Percentiles rank a stretch among this genome's conserved stretches.
phyloP scores from a whole-genome alignment of 2,888 invertebrate genomes.

The Perizoma flavofasciatum region DNA sequence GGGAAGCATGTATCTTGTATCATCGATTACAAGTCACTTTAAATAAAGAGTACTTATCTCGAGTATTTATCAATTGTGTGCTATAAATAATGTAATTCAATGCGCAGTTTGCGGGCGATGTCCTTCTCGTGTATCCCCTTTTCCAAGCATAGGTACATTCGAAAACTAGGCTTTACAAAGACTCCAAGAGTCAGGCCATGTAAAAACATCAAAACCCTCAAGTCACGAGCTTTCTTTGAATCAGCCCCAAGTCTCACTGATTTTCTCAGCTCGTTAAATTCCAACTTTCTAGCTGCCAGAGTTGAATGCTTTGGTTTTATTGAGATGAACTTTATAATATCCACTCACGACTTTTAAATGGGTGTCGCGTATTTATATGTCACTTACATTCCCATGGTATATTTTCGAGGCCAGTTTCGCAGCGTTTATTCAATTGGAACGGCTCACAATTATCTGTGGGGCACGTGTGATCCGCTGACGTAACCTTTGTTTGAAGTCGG shows the following conservation, averaged over 20 bases:
- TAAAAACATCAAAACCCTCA: too few relatives aligned
- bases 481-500: constrained; percentile 1
- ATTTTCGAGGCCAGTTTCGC: constrained; percentile 24
- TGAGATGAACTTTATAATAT: background rate
- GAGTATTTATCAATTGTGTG: constrained; percentile 3
- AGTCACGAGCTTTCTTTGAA: too few relatives aligned
- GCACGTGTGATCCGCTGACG: constrained; percentile 29
- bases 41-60: background rate
- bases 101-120: background rate
- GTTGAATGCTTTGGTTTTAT: constrained; percentile 3
- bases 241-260: too few relatives aligned
- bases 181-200: too few relatives aligned
- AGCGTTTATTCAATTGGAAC: constrained; percentile 35
- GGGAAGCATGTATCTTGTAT: too few relatives aligned
- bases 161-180: too few relatives aligned
- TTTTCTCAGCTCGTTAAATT: background rate
- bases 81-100: constrained; percentile 2
- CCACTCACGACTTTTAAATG: constrained; percentile 4
- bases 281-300: constrained; percentile 3
- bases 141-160: too few relatives aligned
- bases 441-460: constrained; percentile 23
- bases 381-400: constrained; percentile 28
- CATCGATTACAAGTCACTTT: too few relatives aligned
- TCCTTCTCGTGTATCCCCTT: background rate
- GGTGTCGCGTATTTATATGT: constrained; percentile 15